A percentile compares a stretch with the other conserved stretches of the same genome.
Evolutionary conservation across 2,113 vertebrate species (phyloP).

Genomic region (Hoplias malabaricus): DNA sequence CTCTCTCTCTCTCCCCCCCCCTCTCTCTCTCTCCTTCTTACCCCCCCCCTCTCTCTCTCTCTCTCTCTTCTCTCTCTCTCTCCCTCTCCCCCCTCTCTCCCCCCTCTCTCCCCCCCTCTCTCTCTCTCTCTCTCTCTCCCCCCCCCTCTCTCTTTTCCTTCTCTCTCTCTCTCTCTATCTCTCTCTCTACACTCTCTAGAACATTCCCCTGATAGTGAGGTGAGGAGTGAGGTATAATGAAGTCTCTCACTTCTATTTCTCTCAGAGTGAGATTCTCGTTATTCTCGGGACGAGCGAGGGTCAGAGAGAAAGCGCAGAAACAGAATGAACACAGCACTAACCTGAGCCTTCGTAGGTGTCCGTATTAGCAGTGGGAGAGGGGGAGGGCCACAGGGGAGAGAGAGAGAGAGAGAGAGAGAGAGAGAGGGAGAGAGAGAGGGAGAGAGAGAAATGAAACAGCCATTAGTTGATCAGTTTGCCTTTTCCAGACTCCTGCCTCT

Average conservation of each 20-base stretch:
- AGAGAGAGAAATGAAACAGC: constrained; percentile 89
- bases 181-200: too few species aligned
- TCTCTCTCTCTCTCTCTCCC: background rate
- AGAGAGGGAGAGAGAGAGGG: constrained; percentile 87
- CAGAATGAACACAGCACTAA: constrained; percentile 87
- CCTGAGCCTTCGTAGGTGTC: constrained; percentile 98
- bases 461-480: constrained; percentile 82
- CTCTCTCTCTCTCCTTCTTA: background rate
- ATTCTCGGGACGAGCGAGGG: constrained; percentile 7
- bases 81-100: background rate
- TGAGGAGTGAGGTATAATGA: constrained; percentile 49
- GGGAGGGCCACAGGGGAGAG: constrained; percentile 87
- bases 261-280: constrained; percentile 43
- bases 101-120: background rate
- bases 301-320: constrained; percentile 63
- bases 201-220: background rate
- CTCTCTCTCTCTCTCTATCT: background rate
- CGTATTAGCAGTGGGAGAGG: constrained; percentile 92
- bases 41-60: background rate
- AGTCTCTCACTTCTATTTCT: constrained; percentile 29
- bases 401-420: too few species aligned
- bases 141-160: too few species aligned
- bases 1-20: background rate
- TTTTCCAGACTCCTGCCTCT: constrained; percentile 42
- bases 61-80: background rate